Conservation (phyloP, 2,113 vertebrate genomes). For the Myiagra hebetior region DNA sequence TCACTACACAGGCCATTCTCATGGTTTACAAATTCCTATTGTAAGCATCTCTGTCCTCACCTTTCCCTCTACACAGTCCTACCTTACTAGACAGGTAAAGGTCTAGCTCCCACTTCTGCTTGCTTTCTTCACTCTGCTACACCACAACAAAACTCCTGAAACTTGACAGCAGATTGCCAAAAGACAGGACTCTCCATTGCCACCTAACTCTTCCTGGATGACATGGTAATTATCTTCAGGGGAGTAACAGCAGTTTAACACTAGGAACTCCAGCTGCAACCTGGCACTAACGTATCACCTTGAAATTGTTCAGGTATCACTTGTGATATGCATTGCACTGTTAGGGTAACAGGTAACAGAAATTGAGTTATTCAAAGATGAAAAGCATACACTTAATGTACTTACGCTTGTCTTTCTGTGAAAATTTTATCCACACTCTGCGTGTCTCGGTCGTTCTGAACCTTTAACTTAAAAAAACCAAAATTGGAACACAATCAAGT, state of each 20-base stretch:
- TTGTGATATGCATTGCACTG: background rate
- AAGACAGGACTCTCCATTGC: background rate
- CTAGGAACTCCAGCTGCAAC: background rate
- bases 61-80: background rate
- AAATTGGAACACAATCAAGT: background rate
- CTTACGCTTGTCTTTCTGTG: constrained; percentile 91
- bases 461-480: constrained; percentile 80
- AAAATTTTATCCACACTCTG: constrained; percentile 90
- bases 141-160: background rate
- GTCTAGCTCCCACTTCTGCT: background rate
- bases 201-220: background rate
- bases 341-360: background rate
- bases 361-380: background rate
- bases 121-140: background rate
- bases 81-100: background rate
- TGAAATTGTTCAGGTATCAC: background rate
- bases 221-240: background rate
- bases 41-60: background rate
- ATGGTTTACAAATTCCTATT: background rate
- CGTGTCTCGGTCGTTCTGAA: constrained; percentile 87
- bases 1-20: background rate
- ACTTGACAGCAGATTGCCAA: background rate
- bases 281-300: background rate
- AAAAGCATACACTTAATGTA: constrained; percentile 2
- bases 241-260: background rate